phyloP scores from a whole-genome alignment of 2,888 invertebrate species.

The Ariolimax columbianus region DNA sequence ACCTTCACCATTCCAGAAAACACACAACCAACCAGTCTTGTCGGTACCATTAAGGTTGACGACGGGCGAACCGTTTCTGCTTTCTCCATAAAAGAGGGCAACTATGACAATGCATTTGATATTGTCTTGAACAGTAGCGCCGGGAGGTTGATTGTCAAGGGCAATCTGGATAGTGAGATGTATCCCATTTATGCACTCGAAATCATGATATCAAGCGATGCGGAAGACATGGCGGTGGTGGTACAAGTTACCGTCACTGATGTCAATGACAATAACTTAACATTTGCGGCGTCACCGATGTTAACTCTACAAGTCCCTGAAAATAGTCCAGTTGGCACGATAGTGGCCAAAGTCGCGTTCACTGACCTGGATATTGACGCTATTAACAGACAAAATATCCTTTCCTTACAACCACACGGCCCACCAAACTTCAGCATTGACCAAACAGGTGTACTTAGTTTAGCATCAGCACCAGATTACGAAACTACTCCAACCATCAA shows the following conservation, averaged over 20 bases:
- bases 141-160: slow-evolving; percentile 54
- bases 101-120: slow-evolving; percentile 57
- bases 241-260: slow-evolving; percentile 60
- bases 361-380: slow-evolving; percentile 62
- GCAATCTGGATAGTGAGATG: slow-evolving; percentile 54
- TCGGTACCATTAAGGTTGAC: slow-evolving; percentile 56
- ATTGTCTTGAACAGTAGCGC: slow-evolving; percentile 41
- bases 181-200: slow-evolving; percentile 18
- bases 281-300: slow-evolving; percentile 54
- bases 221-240: neutral
- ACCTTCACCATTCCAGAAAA: slow-evolving; percentile 60
- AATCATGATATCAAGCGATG: slow-evolving; percentile 4
- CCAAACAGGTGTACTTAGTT: slow-evolving; percentile 52
- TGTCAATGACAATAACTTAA: slow-evolving; percentile 66
- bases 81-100: slow-evolving; percentile 60
- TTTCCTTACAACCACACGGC: slow-evolving; percentile 53
- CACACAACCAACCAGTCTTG: slow-evolving; percentile 41
- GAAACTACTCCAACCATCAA: slow-evolving; percentile 44
- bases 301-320: slow-evolving; percentile 59
- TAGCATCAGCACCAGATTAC: slow-evolving; percentile 56
- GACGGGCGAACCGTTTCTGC: slow-evolving; percentile 49
- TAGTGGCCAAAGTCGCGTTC: slow-evolving; percentile 57
- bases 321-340: slow-evolving; percentile 61
- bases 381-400: slow-evolving; percentile 57
- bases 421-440: slow-evolving; percentile 53